phyloP scores from a whole-genome alignment of 2,888 invertebrate genomes.

The Noctua comes region DNA sequence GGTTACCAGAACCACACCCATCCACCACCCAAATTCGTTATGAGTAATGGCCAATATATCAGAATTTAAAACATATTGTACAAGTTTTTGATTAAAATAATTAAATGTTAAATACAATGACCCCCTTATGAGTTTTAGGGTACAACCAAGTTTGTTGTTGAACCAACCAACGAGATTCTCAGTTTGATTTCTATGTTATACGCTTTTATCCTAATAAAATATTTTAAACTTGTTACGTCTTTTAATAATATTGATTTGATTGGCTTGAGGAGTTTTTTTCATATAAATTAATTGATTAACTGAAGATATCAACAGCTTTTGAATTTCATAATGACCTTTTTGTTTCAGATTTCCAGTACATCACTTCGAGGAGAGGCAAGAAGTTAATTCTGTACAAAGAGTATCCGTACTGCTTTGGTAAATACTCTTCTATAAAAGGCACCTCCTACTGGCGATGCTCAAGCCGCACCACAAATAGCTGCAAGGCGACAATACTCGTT shows the following conservation, averaged over 20 bases:
- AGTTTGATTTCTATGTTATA: too few species aligned
- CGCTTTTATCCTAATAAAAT: too few species aligned
- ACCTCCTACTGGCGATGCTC: slow-evolving; percentile 19
- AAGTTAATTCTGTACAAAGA: slow-evolving; percentile 23
- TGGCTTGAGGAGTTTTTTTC: neutral
- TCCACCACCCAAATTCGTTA: too few species aligned
- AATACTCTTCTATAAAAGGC: neutral
- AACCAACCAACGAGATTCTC: too few species aligned
- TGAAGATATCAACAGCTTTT: neutral
- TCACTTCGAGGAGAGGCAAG: neutral
- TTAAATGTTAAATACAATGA: too few species aligned
- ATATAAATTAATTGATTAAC: neutral
- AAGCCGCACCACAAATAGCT: slow-evolving; percentile 9
- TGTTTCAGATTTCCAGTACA: neutral
- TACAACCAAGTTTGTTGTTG: too few species aligned
- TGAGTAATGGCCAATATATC: too few species aligned
- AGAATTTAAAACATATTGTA: too few species aligned
- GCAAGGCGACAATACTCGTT: slow-evolving; percentile 34
- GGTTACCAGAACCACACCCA: too few species aligned
- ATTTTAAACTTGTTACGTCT: too few species aligned
- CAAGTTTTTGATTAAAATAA: too few species aligned
- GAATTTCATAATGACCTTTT: neutral
- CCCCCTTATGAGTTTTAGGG: too few species aligned
- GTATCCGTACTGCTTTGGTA: neutral
- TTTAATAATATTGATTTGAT: neutral